Evolutionary conservation across 1,140 invertebrate species (phyloP), one percentile per base, ranked within the genome.

Genomic region (Drosophila trapezifrons): DNA sequence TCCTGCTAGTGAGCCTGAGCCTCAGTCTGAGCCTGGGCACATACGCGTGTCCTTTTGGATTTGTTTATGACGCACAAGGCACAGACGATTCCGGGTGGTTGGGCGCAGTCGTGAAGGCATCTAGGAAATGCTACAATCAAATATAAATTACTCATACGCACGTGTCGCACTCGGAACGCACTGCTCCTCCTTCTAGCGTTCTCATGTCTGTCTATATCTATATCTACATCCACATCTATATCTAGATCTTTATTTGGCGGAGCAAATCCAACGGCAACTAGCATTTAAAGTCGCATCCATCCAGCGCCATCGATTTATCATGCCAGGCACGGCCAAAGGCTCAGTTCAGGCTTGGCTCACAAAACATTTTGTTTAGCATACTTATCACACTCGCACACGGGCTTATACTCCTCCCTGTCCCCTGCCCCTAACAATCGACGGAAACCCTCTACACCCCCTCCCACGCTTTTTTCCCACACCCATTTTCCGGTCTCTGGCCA

Each of bases 91-190:
- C 51, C 58, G 29, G 46, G 13, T 10, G 20, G 49, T 40, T 60
- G 63, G 42, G 45, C n/a, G 56, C 25, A 32, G 20, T 15, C 51
- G 43, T 37, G 46, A 42, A 65, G 43, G 35, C 42, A 57, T 77
- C 40, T 46, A 63, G 66, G 58, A 72, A 72, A 78, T 76, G 70
- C 46, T 58, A 79, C 84, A 87, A 87, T 89, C 84, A 89, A 78
- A 87, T 80, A 84, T 77, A 89, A 87, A 87, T 87, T 87, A 87
- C 84, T 75, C 69, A 84, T 55, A 78, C 73, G 84, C 83, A 87
- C 83, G 79, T 83, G 83, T 78, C 52, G 37, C 57, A 46, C 59
- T 58, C 43, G 45, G 63, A 52, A 57, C 25, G 42, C 18, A 54
- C 32, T 54, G 17, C 6, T 8, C 18, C 47, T 13, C 13, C 20